phyloP scores from a whole-genome alignment of 1,140 invertebrate species.

The Camponotus pennsylvanicus region DNA sequence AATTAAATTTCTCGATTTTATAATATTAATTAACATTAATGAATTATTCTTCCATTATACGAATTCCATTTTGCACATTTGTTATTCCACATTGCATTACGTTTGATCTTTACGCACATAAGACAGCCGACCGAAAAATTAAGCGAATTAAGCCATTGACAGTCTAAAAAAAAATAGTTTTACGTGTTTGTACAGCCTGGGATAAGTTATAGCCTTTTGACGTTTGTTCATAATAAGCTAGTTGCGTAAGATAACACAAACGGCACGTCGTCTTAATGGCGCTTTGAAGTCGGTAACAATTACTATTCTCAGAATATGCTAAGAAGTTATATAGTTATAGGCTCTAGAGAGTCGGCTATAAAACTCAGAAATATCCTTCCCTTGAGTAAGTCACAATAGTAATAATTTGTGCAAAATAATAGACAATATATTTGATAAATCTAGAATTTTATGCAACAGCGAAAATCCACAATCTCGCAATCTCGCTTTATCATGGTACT shows the following conservation, averaged over 20 bases:
- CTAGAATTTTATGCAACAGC: background rate
- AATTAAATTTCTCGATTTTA: background rate
- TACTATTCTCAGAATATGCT: conserved; percentile 45
- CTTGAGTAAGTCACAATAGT: background rate
- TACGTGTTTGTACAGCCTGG: background rate
- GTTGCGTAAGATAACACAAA: conserved; percentile 37
- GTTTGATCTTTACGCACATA: background rate
- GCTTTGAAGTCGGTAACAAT: conserved; percentile 57
- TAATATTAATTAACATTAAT: background rate
- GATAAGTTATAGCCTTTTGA: background rate
- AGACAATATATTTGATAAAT: background rate
- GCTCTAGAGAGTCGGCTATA: background rate
- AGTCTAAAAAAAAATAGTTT: background rate
- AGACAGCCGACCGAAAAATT: background rate
- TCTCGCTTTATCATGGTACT: background rate
- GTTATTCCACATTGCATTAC: background rate
- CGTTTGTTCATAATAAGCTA: conserved; percentile 12
- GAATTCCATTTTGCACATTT: background rate
- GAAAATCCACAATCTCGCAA: background rate
- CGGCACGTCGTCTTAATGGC: conserved; percentile 33
- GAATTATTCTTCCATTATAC: background rate
- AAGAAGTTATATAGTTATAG: conserved; percentile 34
- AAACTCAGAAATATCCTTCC: background rate
- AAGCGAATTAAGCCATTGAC: conserved; percentile 1
- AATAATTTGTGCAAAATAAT: conserved; percentile 34